phyloP scores from a whole-genome alignment of 35 echinoderm and acorn worm genomes.

The Apostichopus parvimensis region DNA sequence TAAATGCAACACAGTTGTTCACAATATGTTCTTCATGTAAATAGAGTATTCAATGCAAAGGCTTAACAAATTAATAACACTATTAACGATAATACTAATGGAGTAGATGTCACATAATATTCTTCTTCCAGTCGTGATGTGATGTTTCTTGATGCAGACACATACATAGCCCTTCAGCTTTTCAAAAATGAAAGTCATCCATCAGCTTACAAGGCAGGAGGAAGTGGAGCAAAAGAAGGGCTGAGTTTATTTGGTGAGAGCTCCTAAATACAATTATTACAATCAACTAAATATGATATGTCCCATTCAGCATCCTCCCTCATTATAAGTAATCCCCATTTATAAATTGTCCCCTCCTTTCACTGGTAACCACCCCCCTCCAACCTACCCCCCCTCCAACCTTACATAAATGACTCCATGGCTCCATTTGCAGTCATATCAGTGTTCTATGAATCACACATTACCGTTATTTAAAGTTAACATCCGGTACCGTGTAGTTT shows the following conservation, averaged over 20 bases:
- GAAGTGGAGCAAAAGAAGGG: constrained; percentile 97
- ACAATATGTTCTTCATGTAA: too few relatives aligned
- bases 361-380: too few relatives aligned
- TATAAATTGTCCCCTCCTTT: too few relatives aligned
- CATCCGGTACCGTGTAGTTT: not conserved
- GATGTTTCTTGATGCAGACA: constrained; percentile 78
- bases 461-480: not conserved
- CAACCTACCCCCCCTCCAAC: too few relatives aligned
- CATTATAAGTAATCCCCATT: too few relatives aligned
- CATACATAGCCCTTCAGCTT: constrained; percentile 88
- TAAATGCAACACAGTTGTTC: too few relatives aligned
- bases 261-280: not conserved
- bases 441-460: too few relatives aligned
- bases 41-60: too few relatives aligned
- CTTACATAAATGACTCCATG: too few relatives aligned
- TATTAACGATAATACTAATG: too few relatives aligned
- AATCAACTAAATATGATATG: not conserved
- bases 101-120: not conserved
- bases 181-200: constrained; percentile 97
- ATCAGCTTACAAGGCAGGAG: constrained; percentile 85
- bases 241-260: constrained; percentile 96
- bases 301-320: not conserved
- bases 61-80: too few relatives aligned
- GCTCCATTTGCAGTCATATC: not conserved
- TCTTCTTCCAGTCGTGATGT: constrained; percentile 64